Conservation (phyloP, 30 jellyfish, hydroid and myxozoan species). For the Nemopilema nomurai region DNA sequence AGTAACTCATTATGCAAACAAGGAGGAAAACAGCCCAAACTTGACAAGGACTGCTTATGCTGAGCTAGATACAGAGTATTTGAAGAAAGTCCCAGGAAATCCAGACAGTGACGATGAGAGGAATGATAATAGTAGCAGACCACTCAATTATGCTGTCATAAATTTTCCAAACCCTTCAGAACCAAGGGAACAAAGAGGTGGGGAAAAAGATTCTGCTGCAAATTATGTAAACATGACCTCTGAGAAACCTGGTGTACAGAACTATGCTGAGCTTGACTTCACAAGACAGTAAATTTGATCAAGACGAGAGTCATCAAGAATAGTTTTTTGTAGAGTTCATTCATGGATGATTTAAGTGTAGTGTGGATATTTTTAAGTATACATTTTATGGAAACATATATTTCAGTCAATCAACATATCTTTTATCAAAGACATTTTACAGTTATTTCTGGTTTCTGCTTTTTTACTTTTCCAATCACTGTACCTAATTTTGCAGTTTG, state of each 20-base stretch:
- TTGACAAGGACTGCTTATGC: conserved; percentile 79
- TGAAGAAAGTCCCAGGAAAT: conserved; percentile 11
- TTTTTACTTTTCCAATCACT: no score
- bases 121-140: conserved; percentile 5
- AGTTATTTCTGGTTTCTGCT: no score
- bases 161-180: background rate
- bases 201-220: background rate
- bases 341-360: no score
- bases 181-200: background rate
- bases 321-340: background rate
- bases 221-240: conserved; percentile 43
- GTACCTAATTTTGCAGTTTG: no score
- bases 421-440: no score
- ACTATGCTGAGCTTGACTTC: conserved; percentile 89
- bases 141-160: conserved; percentile 35
- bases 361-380: no score
- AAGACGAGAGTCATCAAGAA: background rate
- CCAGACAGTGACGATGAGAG: conserved; percentile 29
- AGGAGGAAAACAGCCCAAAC: conserved; percentile 72
- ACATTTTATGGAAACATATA: no score
- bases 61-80: conserved; percentile 76
- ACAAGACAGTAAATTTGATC: background rate
- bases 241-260: conserved; percentile 46
- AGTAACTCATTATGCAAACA: conserved; percentile 83
- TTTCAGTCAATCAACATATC: no score